These are phyloP conservation scores for Dryoscopus gambensis DNA, from an alignment of 2,113 vertebrate species.

Conservation along the genomic window DNA sequence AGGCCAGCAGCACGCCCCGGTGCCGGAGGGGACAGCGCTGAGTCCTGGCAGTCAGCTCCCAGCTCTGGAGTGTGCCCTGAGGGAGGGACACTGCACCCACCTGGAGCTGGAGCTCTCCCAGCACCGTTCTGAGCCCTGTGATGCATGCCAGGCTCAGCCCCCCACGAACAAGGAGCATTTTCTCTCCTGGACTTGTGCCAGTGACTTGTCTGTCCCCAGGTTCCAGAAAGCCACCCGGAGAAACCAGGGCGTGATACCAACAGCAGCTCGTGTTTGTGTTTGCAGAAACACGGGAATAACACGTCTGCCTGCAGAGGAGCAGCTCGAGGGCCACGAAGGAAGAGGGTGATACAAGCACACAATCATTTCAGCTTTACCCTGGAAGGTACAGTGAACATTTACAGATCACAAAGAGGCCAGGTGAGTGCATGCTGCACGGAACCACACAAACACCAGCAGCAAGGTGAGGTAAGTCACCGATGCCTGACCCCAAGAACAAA, in stretches of 20 bases:
- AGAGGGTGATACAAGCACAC: background rate
- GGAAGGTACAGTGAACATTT: background rate
- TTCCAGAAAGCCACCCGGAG: background rate
- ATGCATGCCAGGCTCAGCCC: accelerated
- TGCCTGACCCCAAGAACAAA: background rate
- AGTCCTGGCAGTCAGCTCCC: background rate
- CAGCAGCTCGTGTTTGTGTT: background rate
- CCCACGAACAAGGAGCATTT: background rate
- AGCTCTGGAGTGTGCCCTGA: accelerated
- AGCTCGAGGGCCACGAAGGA: background rate
- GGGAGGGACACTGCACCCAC: no score
- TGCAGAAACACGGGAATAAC: background rate
- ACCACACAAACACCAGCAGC: background rate
- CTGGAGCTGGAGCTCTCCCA: background rate
- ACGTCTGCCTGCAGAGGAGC: background rate
- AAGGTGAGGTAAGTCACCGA: background rate
- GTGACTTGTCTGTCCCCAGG: background rate
- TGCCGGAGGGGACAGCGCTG: background rate
- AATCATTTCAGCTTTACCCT: background rate
- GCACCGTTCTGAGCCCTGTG: background rate
- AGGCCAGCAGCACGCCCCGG: background rate
- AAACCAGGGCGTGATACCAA: background rate
- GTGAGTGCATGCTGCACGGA: background rate
- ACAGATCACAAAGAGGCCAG: background rate
- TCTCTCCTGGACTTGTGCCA: background rate